Evolutionary conservation across 2,888 invertebrate genomes (phyloP).

Genomic region (Drosophila suboccidentalis): DNA sequence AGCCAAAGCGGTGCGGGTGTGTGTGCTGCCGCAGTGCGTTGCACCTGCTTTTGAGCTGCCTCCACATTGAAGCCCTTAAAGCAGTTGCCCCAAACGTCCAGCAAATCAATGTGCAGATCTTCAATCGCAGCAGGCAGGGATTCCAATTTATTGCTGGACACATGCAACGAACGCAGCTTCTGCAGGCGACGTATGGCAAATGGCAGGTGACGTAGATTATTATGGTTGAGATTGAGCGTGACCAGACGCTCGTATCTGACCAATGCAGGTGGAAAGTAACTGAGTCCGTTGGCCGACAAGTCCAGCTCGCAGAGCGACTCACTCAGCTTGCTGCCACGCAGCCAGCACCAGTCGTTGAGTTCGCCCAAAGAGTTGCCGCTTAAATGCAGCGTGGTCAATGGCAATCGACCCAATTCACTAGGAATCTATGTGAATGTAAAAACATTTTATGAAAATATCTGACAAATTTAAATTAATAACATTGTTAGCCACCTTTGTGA

Average conservation of each 20-base stretch:
- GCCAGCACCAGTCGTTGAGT: slow-evolving; percentile 87
- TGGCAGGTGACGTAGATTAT: slow-evolving; percentile 88
- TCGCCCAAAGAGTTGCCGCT: slow-evolving; percentile 89
- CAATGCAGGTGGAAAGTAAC: slow-evolving; percentile 88
- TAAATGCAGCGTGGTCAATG: slow-evolving; percentile 88
- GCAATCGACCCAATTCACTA: slow-evolving; percentile 89
- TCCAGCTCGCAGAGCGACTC: slow-evolving; percentile 88
- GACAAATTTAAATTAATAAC: too few relatives aligned
- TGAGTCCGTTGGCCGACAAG: slow-evolving; percentile 88
- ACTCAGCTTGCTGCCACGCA: slow-evolving; percentile 87
- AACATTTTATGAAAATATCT: background rate
- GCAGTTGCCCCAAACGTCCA: slow-evolving; percentile 84
- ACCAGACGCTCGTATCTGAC: slow-evolving; percentile 88
- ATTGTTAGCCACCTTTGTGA: slow-evolving; percentile 87
- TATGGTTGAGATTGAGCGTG: slow-evolving; percentile 89
- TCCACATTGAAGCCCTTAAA: slow-evolving; percentile 59
- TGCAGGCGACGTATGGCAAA: slow-evolving; percentile 88
- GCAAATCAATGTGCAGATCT: slow-evolving; percentile 75
- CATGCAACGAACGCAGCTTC: slow-evolving; percentile 79
- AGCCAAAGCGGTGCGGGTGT: slow-evolving; percentile 78
- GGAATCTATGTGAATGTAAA: slow-evolving; percentile 85
- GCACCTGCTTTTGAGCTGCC: slow-evolving; percentile 45
- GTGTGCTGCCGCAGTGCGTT: background rate
- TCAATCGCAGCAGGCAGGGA: slow-evolving; percentile 84
- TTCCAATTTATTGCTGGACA: slow-evolving; percentile 82